Base-by-base conservation (phyloP, 2,797 vertebrate species). In the Lepidocolaptes lacrymiger region DNA sequence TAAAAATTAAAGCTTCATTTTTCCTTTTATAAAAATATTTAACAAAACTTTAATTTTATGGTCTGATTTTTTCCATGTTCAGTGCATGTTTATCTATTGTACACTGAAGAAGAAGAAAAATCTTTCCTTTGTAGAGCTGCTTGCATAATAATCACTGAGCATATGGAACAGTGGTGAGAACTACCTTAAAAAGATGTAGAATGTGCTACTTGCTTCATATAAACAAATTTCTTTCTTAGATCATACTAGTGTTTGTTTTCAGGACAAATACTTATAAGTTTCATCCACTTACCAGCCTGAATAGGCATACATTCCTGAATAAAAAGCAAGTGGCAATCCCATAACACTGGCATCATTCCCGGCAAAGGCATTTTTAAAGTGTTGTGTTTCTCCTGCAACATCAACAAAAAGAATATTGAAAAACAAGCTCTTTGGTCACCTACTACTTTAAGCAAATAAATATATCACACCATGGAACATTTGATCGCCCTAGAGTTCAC, bases 271-370 rank as follows among this genome's bases (percentile, higher is more conserved):
- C 1, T 1, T 49, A 2, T 1, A 90, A 71, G 5, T 86, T 88
- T 90, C 37, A 72, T 66, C 43, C 66, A 98, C 98, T 98, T 98
- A 99, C 99, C 99, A 99, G 87, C 99, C 99, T 66, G 99, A 98
- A 27, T 99, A 99, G 28, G 99, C 99, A 71, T 99, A 99, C 99
- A 99, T 99, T 97, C 99, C 99, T 44, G 99, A 99, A 97, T 99
- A 99, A 97, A 99, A 99, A 61, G 99, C 99, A 91, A 99, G 97
- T 4, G 99, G 99, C 91, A 99, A 97, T 51, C 98, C 98, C 72
- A 98, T 98, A 92, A 99, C 71, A 88, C 98, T 97, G 22, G 98
- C 91, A 55, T 97, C 98, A 81, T 96, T 98, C 88, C 98, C 96
- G 1, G 98, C 98, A 98, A 99, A 99, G 76, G 98, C 98, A 73